Evolutionary conservation across 2,113 vertebrate species (phyloP).

Genomic region (Anolis sagrei): DNA sequence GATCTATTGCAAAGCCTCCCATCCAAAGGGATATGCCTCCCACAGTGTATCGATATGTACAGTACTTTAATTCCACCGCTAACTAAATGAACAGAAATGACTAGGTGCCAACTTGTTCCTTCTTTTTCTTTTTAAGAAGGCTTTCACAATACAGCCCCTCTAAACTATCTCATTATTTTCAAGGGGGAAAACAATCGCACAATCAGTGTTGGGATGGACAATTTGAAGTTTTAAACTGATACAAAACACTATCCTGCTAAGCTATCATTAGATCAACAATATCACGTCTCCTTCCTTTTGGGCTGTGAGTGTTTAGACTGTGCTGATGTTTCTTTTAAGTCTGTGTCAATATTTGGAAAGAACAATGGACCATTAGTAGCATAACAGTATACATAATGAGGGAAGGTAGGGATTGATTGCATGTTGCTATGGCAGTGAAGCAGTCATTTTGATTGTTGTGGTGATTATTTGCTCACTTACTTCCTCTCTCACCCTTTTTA

Average conservation of each 20-base stretch:
- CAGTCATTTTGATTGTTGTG: background rate
- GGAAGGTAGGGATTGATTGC: background rate
- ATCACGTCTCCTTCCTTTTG: background rate
- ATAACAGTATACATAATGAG: background rate
- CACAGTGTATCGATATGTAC: too few relatives aligned
- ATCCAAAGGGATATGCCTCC: too few relatives aligned
- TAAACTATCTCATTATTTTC: too few relatives aligned
- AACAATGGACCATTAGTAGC: background rate
- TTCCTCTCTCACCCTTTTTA: background rate
- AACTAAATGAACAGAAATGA: too few relatives aligned
- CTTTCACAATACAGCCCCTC: too few relatives aligned
- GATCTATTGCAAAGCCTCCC: too few relatives aligned
- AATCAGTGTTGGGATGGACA: too few relatives aligned
- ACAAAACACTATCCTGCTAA: conserved; percentile 22
- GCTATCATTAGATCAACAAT: conserved; percentile 3
- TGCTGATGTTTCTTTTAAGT: conserved; percentile 4
- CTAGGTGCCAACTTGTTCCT: too few relatives aligned
- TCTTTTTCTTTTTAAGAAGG: too few relatives aligned
- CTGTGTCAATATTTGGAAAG: conserved; percentile 34
- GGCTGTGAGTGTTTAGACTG: background rate
- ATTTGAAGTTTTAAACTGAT: background rate
- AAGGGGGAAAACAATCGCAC: too few relatives aligned
- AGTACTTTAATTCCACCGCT: too few relatives aligned
- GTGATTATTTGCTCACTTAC: background rate
- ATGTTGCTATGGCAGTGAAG: background rate